Base-by-base conservation (phyloP, 2,888 invertebrate species). In the Synanthedon andrenaeformis region DNA sequence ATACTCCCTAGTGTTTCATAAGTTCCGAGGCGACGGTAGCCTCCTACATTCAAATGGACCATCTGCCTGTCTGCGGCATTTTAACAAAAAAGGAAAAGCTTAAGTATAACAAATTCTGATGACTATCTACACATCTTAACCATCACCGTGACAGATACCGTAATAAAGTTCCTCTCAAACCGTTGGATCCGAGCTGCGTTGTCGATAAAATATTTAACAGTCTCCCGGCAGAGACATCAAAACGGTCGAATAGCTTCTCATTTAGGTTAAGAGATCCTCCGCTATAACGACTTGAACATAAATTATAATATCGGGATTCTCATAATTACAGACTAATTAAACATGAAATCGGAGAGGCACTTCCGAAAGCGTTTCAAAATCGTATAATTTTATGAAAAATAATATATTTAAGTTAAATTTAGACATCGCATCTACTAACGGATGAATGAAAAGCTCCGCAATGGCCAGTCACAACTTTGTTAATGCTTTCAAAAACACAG, bases 141-240 rank as follows among this genome's bases (percentile, higher is more conserved):
- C 60, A 60, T 61, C 60, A 66, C 61, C 62, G 62, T 57, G 63
- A 60, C 61, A 61, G 62, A 63, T 67, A 64, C 69, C 71, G 71
- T 67, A 72, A 71, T 67, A 69, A 72, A 65, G 65, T 68, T 63
- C 57, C 61, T 61, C 68, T 62, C 58, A 56, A 65, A 57, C 63
- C 62, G 59, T 58, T 60, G 65, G 60, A 58, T 62, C 52, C 54
- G 55, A 41, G 61, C 65, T 67, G 68, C 35, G 75, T 67, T 64
- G 67, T 63, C 71, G 66, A 69, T 78, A 75, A 78, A 79, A 74
- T 67, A 69, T 78, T 76, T 76, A 76, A 75, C 72, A 68, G 72
- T 66, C 62, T 60, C 63, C 65, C 63, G 61, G 63, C 66, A 62
- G 63, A 71, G 65, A 69, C 75, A 70, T 76, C 68, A 72, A 68